Conservation (phyloP, 2,797 vertebrate species). For the Neoniphon sammara region DNA sequence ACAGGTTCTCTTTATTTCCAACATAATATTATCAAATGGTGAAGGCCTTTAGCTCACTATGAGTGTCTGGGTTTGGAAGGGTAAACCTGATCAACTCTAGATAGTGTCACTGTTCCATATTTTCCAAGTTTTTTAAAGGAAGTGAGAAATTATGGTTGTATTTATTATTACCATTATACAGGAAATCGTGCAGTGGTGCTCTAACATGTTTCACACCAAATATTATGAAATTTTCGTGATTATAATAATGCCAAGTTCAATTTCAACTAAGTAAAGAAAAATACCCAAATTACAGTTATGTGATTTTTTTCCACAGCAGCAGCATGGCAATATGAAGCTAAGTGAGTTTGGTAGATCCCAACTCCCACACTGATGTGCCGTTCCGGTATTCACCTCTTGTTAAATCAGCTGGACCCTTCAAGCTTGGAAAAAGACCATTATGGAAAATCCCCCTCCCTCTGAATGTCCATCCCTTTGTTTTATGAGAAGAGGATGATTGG, state of each 20-base stretch:
- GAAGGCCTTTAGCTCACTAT: slow-evolving; percentile 32
- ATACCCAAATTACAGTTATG: background rate
- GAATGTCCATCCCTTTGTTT: slow-evolving; percentile 60
- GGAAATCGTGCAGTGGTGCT: background rate
- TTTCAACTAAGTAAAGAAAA: slow-evolving; percentile 23
- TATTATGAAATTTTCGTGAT: slow-evolving; percentile 3
- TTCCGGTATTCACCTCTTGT: slow-evolving; percentile 57
- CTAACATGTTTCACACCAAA: background rate
- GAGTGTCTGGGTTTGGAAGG: background rate
- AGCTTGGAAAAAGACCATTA: slow-evolving; percentile 56
- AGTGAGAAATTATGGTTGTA: background rate
- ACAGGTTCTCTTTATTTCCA: slow-evolving; percentile 22
- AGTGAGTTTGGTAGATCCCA: slow-evolving; percentile 63
- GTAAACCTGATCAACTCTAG: too few species aligned
- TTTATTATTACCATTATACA: too few species aligned
- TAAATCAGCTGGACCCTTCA: slow-evolving; percentile 70
- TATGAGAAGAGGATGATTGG: slow-evolving; percentile 54
- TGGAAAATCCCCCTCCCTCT: slow-evolving; percentile 63
- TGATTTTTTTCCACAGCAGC: slow-evolving; percentile 12
- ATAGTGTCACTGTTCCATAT: too few species aligned
- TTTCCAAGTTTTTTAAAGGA: too few species aligned
- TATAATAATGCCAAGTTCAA: background rate
- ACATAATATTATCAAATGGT: slow-evolving; percentile 14
- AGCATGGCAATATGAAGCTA: slow-evolving; percentile 42
- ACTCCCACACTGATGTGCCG: slow-evolving; percentile 34